phyloP scores from a whole-genome alignment of 2,113 vertebrate species.

The Archocentrus centrarchus region DNA sequence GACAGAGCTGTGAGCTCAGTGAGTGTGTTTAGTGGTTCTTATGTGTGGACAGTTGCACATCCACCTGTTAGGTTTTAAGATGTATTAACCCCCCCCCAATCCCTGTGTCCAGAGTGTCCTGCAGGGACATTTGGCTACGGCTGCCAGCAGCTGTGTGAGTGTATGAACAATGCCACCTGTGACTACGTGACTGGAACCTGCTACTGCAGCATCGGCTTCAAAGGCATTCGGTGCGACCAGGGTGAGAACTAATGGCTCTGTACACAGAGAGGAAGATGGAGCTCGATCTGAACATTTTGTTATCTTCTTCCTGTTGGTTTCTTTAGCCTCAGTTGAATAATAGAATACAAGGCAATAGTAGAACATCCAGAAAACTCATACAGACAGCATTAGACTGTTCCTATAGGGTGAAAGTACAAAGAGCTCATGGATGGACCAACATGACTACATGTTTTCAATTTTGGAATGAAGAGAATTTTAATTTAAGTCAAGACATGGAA shows the following conservation, averaged over 20 bases:
- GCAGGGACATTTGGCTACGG: slow-evolving; percentile 92
- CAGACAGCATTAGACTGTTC: not conserved
- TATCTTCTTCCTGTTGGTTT: not conserved
- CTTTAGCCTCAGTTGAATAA: not conserved
- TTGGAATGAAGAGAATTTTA: too few relatives aligned
- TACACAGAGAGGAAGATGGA: not conserved
- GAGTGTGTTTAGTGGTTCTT: slow-evolving; percentile 63
- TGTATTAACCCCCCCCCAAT: not conserved
- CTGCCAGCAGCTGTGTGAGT: slow-evolving; percentile 93
- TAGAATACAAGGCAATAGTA: not conserved
- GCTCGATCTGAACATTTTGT: not conserved
- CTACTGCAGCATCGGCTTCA: slow-evolving; percentile 93
- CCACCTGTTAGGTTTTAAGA: not conserved
- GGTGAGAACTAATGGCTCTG: slow-evolving; percentile 76
- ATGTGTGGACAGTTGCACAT: not conserved
- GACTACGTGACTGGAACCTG: slow-evolving; percentile 96
- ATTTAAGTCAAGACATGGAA: not conserved
- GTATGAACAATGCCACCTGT: slow-evolving; percentile 94
- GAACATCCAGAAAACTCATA: not conserved
- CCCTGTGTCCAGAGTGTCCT: slow-evolving; percentile 84
- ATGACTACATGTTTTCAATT: not conserved
- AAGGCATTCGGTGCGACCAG: slow-evolving; percentile 95
- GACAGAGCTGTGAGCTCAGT: slow-evolving; percentile 92
- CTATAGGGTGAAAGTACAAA: not conserved
- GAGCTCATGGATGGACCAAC: not conserved